Percentiles rank a stretch among this genome's conserved stretches.
Conservation (phyloP, 1,140 invertebrate species). For the Heterodera carotae region DNA sequence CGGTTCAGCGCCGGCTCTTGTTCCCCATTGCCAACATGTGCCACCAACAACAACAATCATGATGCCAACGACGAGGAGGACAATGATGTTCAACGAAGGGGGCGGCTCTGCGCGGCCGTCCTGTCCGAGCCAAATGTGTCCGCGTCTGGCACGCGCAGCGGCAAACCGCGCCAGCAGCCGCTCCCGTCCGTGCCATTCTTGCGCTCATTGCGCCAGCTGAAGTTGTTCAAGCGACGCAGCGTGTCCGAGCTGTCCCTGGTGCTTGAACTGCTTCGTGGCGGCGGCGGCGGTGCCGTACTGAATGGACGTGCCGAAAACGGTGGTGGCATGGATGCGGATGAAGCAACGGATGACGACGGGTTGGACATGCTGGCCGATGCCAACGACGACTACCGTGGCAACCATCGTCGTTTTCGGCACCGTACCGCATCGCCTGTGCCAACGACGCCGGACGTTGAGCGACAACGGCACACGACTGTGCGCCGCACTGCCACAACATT, state of each 20-base stretch:
- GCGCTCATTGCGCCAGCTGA: conserved; percentile 16
- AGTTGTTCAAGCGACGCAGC: conserved; percentile 27
- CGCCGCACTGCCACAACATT: not conserved
- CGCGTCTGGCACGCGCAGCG: no score
- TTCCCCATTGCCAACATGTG: not conserved
- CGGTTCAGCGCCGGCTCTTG: not conserved
- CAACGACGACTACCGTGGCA: no score
- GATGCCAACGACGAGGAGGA: not conserved
- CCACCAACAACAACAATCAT: not conserved
- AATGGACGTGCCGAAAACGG: not conserved
- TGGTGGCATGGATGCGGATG: not conserved
- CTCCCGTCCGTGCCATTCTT: not conserved
- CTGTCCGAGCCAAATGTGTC: not conserved
- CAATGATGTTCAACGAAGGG: not conserved
- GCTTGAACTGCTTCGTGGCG: conserved; percentile 25
- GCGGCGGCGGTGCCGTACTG: not conserved
- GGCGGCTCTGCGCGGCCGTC: no score
- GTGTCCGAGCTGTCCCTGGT: conserved; percentile 36
- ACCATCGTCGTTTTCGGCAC: not conserved
- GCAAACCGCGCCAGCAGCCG: not conserved
- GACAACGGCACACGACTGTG: conserved; percentile 1
- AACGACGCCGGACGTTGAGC: not conserved
- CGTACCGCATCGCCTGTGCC: not conserved
- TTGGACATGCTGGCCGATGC: not conserved
- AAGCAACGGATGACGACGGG: conserved; percentile 8